Evolutionary conservation across 1,140 invertebrate genomes (phyloP).

Genomic region (Macrobrachium rosenbergii): DNA sequence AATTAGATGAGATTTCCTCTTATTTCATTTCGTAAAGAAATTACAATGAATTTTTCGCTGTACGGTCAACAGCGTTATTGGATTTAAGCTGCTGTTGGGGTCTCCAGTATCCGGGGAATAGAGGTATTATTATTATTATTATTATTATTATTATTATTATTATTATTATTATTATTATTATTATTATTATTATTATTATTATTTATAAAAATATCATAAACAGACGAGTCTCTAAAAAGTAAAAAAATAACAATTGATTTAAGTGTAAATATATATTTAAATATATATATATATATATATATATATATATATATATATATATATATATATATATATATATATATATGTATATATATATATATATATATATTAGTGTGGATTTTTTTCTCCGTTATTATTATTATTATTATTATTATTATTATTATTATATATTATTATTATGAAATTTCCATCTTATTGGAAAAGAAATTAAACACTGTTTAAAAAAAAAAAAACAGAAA

Average conservation of each 20-base stretch:
- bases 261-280: no score
- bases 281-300: slow-evolving; percentile 19
- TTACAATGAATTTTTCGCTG: no score
- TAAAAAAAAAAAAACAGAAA: no score
- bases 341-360: slow-evolving; percentile 20
- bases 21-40: no score
- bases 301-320: slow-evolving; percentile 13
- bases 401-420: no score
- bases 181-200: not conserved
- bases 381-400: not conserved
- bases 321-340: slow-evolving; percentile 19
- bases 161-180: slow-evolving; percentile 25
- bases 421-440: no score
- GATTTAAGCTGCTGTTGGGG: no score
- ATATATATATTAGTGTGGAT: slow-evolving; percentile 7
- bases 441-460: no score
- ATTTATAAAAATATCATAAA: not conserved
- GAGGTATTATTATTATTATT: not conserved
- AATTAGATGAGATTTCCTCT: no score
- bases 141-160: slow-evolving; percentile 7
- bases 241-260: not conserved
- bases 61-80: no score
- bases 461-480: no score
- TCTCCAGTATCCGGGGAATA: no score
- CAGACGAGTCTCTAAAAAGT: not conserved